Evolutionary conservation across 2,888 invertebrate genomes (phyloP).

Genomic region (Flabesymbios commensalis): DNA sequence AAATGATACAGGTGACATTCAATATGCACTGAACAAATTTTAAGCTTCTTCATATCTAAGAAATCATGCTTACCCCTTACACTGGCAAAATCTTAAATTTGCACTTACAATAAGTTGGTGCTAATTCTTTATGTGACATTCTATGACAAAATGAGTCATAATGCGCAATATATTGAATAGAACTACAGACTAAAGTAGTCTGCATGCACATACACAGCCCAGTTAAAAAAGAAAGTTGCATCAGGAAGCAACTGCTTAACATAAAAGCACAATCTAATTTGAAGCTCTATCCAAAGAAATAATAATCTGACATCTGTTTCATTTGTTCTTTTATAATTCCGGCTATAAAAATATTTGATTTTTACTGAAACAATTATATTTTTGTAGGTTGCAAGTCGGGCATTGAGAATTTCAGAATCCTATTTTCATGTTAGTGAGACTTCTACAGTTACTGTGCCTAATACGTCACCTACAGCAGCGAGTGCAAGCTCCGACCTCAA

Average conservation of each 20-base stretch:
- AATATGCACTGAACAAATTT: not conserved
- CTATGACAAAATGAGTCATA: no score
- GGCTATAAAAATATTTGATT: no score
- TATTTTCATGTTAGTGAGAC: conserved; percentile 54
- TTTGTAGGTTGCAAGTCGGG: conserved; percentile 56
- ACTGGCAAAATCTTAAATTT: no score
- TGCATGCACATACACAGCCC: no score
- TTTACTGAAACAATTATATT: no score
- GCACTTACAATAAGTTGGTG: not conserved
- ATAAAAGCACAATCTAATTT: no score
- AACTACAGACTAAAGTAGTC: no score
- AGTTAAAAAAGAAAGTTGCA: no score
- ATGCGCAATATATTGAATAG: not conserved
- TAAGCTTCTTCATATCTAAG: not conserved
- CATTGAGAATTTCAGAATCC: conserved; percentile 43
- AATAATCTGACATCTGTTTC: no score
- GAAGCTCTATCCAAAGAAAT: not conserved
- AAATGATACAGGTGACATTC: conserved; percentile 81
- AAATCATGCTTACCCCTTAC: no score
- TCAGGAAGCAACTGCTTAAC: no score
- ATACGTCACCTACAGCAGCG: conserved; percentile 57
- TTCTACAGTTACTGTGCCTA: conserved; percentile 53
- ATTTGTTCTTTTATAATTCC: no score
- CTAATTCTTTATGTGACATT: not conserved
- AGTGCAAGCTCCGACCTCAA: conserved; percentile 55